Evolutionary conservation across 2,113 vertebrate species (phyloP), one percentile per base, ranked within the genome.

Genomic region (Symphodus melops): DNA sequence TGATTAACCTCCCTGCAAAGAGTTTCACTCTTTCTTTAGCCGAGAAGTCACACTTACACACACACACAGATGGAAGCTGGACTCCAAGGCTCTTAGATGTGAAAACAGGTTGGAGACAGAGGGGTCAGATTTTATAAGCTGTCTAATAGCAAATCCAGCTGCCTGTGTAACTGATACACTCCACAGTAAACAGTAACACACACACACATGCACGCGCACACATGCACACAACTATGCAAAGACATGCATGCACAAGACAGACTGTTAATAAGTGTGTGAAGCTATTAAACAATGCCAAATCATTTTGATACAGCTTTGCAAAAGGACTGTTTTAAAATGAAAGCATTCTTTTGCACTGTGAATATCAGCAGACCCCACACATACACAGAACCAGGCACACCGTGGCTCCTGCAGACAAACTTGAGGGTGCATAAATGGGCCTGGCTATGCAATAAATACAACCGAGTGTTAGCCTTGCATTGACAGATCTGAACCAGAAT

Each of bases 141-240:
- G 78, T 88, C 83, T 91, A 83, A 91, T 86, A 77, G 90, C 62
- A 82, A 85, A 85, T 67, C 77, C 90, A 91, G 88, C 82, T 86
- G 92, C 80, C 79, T 57, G 78, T 51, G 77, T 72, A 86, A 90
- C 86, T 54, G 77, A 89, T 85, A 82, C 83, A 37, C 73, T 68
- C 53, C 67, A 44, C 61, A 82, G 28, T 56, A 69, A 82, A 75
- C 48, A 81, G 48, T 72, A 44, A 81, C 68, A 83, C 63, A 70
- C 82, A 81, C 52, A 75, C 39, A 70, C 53, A 68, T n/a, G n/a
- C 9, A 21, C 73, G 68, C 68, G 42, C 64, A 83, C 62, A 70
- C 84, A 19, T n/a, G n/a, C 17, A 19, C 56, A 71, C 33, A 39
- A 67, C 60, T 17, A 70, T 57, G 44, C 11, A 17, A 5, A 46